Base-by-base conservation (phyloP, 2,797 vertebrate species). In the Myotis pilosus region DNA sequence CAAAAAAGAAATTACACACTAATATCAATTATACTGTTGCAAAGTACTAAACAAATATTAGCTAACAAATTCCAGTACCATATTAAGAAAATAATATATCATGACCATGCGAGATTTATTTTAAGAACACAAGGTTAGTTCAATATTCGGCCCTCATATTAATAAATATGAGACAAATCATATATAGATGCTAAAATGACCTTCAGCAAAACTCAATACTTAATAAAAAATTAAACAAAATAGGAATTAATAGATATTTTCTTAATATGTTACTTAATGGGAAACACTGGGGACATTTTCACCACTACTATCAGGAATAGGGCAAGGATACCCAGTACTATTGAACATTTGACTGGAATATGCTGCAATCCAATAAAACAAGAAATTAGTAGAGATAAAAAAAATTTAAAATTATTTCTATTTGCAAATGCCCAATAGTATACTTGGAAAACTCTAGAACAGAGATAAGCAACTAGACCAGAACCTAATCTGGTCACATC, bases 141-240 rank as follows among this genome's bases (percentile, higher is more conserved):
- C 57, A 60, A 28, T 60, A 60, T 60, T 60, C 1, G 5, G 25
- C 57, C 57, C 57, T 60, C 25, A 60, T 60, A 60, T 60, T 87
- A 49, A 30, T 41, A 49, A 12, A 57, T 78, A 71, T 28, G 38
- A 68, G n/a, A 79, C 13, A 41, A 74, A 60, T 81, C 22, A 89
- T 41, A 16, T 80, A 30, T 41, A 69, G 16, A 84, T 78, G 4
- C 41, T 84, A 28, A 51, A 76, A 89, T n/a, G 25, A 87, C 53
- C 41, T 57, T 80, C 3, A 38, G 16, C n/a, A 89, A 49, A 66
- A 68, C 38, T 93, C 15, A 89, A 47, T 4, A 68, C 20, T 15
- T 69, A n/a, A 38, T 82, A 75, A 68, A 93, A 78, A 60, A 78
- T 62, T 78, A 33, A 68, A 38, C n/a, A 93, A 81, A 86, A 78